Conservation (phyloP, 2,888 invertebrate genomes). For the Tipula confusa region DNA sequence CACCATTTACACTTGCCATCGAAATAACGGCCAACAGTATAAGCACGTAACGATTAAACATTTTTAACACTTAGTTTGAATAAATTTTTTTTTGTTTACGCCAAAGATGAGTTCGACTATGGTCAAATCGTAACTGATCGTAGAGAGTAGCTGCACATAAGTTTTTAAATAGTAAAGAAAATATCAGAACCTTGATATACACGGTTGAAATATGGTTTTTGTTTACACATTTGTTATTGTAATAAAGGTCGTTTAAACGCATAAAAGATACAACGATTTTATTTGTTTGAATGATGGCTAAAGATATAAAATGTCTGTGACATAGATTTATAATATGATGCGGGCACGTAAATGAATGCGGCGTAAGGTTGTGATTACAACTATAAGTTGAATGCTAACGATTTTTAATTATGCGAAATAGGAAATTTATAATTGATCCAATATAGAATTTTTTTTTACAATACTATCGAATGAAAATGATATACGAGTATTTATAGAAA, state of each 20-base stretch:
- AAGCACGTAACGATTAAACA: not conserved
- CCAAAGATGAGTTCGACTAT: not conserved
- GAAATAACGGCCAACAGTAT: not conserved
- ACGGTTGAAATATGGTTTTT: not conserved
- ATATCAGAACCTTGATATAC: not conserved
- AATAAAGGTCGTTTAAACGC: not conserved
- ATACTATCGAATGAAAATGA: no score
- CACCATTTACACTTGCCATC: not conserved
- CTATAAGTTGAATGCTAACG: not conserved
- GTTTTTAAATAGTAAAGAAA: slow-evolving; percentile 12
- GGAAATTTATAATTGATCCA: not conserved
- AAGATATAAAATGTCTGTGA: not conserved
- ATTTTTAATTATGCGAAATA: not conserved
- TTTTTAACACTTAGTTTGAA: not conserved
- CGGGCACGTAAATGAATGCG: not conserved
- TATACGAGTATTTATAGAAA: not conserved
- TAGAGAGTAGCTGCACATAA: not conserved
- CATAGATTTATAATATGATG: not conserved
- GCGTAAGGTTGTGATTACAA: not conserved
- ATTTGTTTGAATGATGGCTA: not conserved
- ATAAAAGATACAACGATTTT: not conserved
- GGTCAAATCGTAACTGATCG: not conserved
- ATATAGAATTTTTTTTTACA: no score
- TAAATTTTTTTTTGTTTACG: not conserved
- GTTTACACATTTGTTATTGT: not conserved